Percentiles rank a stretch among this genome's conserved stretches.
Evolutionary conservation across 2,888 invertebrate genomes (phyloP).

Genomic region (Cheilosia urbana): DNA sequence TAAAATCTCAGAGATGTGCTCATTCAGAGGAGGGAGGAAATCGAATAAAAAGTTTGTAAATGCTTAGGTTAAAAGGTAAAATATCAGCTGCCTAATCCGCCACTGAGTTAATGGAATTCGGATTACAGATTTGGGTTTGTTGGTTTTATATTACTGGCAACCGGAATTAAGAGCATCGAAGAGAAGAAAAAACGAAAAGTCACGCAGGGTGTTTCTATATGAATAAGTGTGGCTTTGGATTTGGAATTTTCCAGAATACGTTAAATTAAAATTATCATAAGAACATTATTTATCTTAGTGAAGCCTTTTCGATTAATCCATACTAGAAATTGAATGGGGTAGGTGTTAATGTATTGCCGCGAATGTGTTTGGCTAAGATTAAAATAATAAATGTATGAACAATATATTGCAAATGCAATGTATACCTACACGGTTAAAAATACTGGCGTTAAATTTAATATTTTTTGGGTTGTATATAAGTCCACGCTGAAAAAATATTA

Average conservation of each 20-base stretch:
- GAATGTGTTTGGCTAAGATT: not conserved
- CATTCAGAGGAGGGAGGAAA: conserved; percentile 7
- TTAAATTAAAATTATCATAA: conserved; percentile 55
- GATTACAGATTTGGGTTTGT: conserved; percentile 70
- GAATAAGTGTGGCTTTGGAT: conserved; percentile 41
- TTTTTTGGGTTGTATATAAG: no score
- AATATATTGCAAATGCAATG: no score
- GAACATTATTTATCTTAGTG: conserved; percentile 18
- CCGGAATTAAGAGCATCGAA: conserved; percentile 53
- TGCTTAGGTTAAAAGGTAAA: conserved; percentile 65
- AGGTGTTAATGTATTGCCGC: no score
- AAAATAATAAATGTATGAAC: no score
- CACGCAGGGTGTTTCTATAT: conserved; percentile 37
- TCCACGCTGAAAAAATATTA: no score
- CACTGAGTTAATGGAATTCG: conserved; percentile 72
- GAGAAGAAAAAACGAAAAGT: conserved; percentile 32
- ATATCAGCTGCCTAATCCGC: conserved; percentile 73
- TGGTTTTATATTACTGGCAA: conserved; percentile 70
- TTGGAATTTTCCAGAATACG: conserved; percentile 21
- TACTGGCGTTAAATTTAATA: no score
- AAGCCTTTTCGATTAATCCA: not conserved
- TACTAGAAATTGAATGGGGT: no score
- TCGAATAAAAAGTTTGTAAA: conserved; percentile 38
- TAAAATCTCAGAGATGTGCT: not conserved
- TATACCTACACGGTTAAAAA: no score